A percentile compares a stretch with the other conserved stretches of the same genome.
These are phyloP conservation scores for Xyliphius kryptos DNA, from an alignment of 2,113 vertebrate species.

Conservation along the genomic window DNA sequence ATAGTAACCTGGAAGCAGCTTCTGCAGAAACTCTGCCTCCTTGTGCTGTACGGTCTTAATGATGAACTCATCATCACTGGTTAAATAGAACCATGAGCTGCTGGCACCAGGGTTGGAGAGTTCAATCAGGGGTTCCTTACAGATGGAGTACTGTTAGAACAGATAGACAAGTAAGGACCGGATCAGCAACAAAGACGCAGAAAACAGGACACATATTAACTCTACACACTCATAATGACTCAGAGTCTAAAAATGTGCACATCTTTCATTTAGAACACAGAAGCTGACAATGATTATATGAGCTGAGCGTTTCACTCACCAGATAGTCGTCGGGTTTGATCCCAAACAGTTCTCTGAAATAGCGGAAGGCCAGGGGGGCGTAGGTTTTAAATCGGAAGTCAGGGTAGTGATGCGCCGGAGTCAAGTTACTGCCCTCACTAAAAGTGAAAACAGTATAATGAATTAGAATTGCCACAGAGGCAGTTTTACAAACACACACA, in stretches of 20 bases:
- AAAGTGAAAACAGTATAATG: constrained; percentile 7
- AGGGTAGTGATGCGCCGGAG: constrained; percentile 90
- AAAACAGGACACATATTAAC: background rate
- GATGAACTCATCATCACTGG: constrained; percentile 94
- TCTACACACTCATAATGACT: background rate
- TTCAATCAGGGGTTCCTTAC: constrained; percentile 89
- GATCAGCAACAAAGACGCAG: background rate
- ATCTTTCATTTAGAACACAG: no score
- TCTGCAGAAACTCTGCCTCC: constrained; percentile 95
- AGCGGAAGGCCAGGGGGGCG: constrained; percentile 90
- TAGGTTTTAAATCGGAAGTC: constrained; percentile 96
- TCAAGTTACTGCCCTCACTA: constrained; percentile 91
- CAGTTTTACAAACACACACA: background rate
- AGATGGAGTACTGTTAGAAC: constrained; percentile 80
- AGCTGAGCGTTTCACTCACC: constrained; percentile 64
- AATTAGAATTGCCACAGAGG: background rate
- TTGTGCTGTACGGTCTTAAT: constrained; percentile 96
- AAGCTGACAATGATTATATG: background rate
- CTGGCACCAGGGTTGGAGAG: constrained; percentile 92
- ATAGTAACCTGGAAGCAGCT: constrained; percentile 92
- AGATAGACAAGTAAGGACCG: constrained; percentile 22
- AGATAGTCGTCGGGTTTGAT: constrained; percentile 96
- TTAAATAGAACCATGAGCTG: constrained; percentile 94
- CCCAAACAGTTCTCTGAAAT: constrained; percentile 94
- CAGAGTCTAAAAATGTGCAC: no score